Conservation (phyloP, 2,888 invertebrate species). For the Acleris sparsana region DNA sequence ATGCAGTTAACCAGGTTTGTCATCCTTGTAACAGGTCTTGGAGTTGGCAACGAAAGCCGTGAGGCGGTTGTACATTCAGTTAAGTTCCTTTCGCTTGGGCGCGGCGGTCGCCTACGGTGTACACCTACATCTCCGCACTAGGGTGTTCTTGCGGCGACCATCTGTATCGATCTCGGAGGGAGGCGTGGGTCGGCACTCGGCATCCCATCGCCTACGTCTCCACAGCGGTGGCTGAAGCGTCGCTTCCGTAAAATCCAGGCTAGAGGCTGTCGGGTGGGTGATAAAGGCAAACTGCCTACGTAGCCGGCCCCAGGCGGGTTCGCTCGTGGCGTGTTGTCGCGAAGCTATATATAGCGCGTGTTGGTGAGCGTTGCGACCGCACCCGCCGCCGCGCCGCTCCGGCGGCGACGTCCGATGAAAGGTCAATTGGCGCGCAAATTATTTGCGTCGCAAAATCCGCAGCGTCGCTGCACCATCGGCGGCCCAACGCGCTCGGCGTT, state of each 20-base stretch:
- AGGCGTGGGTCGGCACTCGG: slow-evolving; percentile 77
- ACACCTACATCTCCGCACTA: slow-evolving; percentile 57
- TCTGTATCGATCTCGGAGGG: slow-evolving; percentile 81
- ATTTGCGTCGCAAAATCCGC: slow-evolving; percentile 81
- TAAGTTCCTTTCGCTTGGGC: slow-evolving; percentile 50
- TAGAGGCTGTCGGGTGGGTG: slow-evolving; percentile 78
- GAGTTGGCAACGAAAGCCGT: slow-evolving; percentile 32
- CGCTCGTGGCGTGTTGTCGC: slow-evolving; percentile 74
- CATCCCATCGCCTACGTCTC: slow-evolving; percentile 75
- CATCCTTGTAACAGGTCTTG: slow-evolving; percentile 2
- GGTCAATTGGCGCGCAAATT: slow-evolving; percentile 84
- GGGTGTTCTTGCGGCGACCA: slow-evolving; percentile 76
- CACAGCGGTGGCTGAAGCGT: slow-evolving; percentile 68
- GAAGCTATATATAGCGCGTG: slow-evolving; percentile 81
- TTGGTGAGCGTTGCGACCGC: slow-evolving; percentile 71
- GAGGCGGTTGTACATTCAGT: slow-evolving; percentile 44
- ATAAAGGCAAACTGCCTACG: slow-evolving; percentile 81
- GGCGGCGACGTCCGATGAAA: slow-evolving; percentile 77
- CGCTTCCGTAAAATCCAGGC: slow-evolving; percentile 76
- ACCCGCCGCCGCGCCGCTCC: slow-evolving; percentile 66
- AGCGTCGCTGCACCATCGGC: slow-evolving; percentile 63
- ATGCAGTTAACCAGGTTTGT: slow-evolving; percentile 1
- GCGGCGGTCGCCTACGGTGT: slow-evolving; percentile 43
- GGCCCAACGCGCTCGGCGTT: slow-evolving; percentile 19
- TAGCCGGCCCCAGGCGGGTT: slow-evolving; percentile 76